Conservation (phyloP, 2,888 invertebrate species). For the Chymomyza caudatula region DNA sequence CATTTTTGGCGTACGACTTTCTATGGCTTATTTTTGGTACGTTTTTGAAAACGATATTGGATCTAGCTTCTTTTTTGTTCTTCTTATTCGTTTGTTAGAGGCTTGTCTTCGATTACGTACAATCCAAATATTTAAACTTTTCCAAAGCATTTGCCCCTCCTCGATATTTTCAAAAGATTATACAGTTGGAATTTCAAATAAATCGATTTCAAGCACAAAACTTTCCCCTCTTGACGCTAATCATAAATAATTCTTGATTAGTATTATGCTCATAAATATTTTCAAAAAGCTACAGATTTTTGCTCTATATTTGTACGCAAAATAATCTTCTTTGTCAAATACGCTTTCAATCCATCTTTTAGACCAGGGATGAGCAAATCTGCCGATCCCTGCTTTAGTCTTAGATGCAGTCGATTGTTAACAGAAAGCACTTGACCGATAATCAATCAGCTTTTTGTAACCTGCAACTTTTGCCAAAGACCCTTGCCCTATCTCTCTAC, state of each 20-base stretch:
- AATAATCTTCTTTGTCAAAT: too few species aligned
- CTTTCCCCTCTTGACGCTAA: neutral
- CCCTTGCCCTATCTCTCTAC: neutral
- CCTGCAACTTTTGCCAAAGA: too few species aligned
- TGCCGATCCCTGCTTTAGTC: too few species aligned
- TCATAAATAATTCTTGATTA: neutral
- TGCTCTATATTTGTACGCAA: too few species aligned
- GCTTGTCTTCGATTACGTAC: neutral
- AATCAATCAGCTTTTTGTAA: neutral
- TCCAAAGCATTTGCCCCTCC: neutral
- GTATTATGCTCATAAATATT: too few species aligned
- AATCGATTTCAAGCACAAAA: neutral
- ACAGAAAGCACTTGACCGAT: neutral
- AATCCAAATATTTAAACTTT: neutral
- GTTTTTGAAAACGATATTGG: neutral
- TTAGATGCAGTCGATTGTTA: neutral
- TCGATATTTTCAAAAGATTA: neutral
- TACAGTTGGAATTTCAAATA: neutral
- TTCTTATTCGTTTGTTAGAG: neutral
- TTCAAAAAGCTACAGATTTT: too few species aligned
- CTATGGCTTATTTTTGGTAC: neutral
- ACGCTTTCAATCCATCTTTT: too few species aligned
- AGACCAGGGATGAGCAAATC: too few species aligned
- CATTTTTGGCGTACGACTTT: neutral
- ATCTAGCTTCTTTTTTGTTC: neutral